Evolutionary conservation across 2,888 invertebrate genomes (phyloP).

Genomic region (Aphrophora alni): DNA sequence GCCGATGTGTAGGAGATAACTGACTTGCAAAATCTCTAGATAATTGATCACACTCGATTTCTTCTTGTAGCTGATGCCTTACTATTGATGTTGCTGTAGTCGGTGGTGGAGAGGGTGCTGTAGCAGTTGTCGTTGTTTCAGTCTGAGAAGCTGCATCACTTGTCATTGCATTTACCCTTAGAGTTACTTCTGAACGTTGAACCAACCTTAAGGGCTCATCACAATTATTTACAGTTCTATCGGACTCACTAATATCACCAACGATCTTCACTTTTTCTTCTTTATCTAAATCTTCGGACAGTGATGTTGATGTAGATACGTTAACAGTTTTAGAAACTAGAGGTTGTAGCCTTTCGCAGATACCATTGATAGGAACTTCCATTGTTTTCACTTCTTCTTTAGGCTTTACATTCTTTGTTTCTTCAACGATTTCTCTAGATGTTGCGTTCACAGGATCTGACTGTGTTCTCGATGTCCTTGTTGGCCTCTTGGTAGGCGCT

Average conservation of each 20-base stretch:
- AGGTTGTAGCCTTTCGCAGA: neutral
- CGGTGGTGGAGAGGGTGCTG: constrained; percentile 54
- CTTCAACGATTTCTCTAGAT: constrained; percentile 27
- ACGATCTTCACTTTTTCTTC: neutral
- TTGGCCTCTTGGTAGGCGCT: constrained; percentile 53
- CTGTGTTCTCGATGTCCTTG: constrained; percentile 50
- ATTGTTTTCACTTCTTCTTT: neutral
- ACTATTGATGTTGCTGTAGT: constrained; percentile 59
- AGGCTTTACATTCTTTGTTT: constrained; percentile 20
- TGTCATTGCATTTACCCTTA: constrained; percentile 67
- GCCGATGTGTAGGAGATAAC: constrained; percentile 67
- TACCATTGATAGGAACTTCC: neutral
- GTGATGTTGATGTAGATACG: constrained; percentile 21
- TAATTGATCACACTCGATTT: constrained; percentile 78
- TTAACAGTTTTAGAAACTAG: neutral
- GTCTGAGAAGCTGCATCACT: constrained; percentile 67
- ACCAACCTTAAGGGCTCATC: constrained; percentile 60
- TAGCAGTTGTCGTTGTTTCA: constrained; percentile 55
- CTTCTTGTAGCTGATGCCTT: constrained; percentile 72
- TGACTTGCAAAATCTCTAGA: constrained; percentile 69
- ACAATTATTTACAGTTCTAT: constrained; percentile 9
- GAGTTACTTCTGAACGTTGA: constrained; percentile 68
- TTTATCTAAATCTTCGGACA: neutral
- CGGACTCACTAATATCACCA: constrained; percentile 9
- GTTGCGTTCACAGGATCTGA: constrained; percentile 48